Evolutionary conservation across 2,888 invertebrate species (phyloP).

Genomic region (Spilarctia lutea): DNA sequence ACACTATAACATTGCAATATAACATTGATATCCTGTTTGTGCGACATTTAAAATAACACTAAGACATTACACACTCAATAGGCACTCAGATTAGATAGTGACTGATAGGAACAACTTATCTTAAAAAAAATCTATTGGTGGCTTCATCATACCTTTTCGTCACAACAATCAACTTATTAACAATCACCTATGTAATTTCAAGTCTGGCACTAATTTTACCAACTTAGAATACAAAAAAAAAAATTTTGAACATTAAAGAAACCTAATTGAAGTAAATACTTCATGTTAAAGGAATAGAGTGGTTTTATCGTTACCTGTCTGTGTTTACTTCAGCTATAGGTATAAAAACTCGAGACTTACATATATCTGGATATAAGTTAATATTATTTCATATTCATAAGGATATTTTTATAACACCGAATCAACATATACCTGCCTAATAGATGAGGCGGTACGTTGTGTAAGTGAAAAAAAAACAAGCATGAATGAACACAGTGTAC

Average conservation of each 20-base stretch:
- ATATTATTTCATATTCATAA: neutral
- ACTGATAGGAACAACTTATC: slow-evolving; percentile 76
- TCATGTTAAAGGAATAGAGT: neutral
- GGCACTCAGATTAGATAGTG: slow-evolving; percentile 75
- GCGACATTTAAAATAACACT: slow-evolving; percentile 74
- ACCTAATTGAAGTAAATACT: neutral
- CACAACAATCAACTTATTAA: slow-evolving; percentile 49
- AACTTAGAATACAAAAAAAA: neutral
- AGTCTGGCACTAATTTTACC: neutral
- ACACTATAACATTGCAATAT: slow-evolving; percentile 42
- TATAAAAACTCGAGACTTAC: neutral
- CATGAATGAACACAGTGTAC: slow-evolving; percentile 69
- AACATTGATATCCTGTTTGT: slow-evolving; percentile 63
- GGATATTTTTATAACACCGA: neutral
- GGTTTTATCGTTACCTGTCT: neutral
- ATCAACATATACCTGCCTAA: slow-evolving; percentile 12
- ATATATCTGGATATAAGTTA: neutral
- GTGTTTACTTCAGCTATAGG: neutral
- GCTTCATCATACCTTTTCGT: slow-evolving; percentile 55
- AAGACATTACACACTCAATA: slow-evolving; percentile 73
- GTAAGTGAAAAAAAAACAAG: slow-evolving; percentile 54
- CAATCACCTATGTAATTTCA: slow-evolving; percentile 31
- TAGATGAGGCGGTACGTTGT: slow-evolving; percentile 44
- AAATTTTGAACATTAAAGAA: neutral
- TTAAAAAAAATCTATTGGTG: slow-evolving; percentile 64